Percentiles rank a stretch among this genome's conserved stretches.
Conservation (phyloP, 2,888 invertebrate species). For the Mythimna vitellina region DNA sequence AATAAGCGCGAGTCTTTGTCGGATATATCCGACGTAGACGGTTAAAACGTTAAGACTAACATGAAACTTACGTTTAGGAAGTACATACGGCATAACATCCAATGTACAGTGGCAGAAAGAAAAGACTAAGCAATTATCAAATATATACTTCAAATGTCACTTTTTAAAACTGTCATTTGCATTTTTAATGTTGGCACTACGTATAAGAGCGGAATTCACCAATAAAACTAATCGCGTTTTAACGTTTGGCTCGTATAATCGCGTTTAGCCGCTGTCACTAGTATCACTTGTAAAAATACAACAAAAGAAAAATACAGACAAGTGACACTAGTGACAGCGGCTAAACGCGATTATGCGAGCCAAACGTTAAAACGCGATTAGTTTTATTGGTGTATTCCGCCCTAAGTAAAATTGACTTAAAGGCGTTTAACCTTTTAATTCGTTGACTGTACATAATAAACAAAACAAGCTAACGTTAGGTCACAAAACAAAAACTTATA, state of each 20-base stretch:
- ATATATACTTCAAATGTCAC: not conserved
- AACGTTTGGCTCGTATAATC: too few species aligned
- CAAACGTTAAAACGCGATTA: too few species aligned
- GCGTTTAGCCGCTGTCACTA: too few species aligned
- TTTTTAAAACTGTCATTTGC: not conserved
- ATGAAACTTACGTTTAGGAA: conserved; percentile 47
- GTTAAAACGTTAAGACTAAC: not conserved
- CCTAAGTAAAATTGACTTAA: not conserved
- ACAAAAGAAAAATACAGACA: too few species aligned
- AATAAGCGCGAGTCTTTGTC: too few species aligned
- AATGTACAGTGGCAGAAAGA: conserved; percentile 14
- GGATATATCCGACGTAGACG: too few species aligned
- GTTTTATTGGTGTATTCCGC: too few species aligned
- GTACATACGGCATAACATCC: conserved; percentile 6
- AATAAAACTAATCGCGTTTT: too few species aligned
- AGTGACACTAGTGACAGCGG: too few species aligned
- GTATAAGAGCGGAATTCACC: too few species aligned
- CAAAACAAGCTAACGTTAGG: conserved; percentile 11
- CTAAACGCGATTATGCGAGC: too few species aligned
- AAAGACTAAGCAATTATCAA: not conserved
- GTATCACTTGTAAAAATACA: too few species aligned
- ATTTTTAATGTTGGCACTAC: conserved; percentile 16
- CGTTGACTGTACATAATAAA: conserved; percentile 7
- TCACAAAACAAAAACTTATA: conserved; percentile 33
- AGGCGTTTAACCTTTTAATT: conserved; percentile 1